A percentile compares a stretch with the other conserved stretches of the same genome.
These are phyloP conservation scores for Tyrannus savana DNA, from an alignment of 2,113 vertebrate species.

Conservation along the genomic window DNA sequence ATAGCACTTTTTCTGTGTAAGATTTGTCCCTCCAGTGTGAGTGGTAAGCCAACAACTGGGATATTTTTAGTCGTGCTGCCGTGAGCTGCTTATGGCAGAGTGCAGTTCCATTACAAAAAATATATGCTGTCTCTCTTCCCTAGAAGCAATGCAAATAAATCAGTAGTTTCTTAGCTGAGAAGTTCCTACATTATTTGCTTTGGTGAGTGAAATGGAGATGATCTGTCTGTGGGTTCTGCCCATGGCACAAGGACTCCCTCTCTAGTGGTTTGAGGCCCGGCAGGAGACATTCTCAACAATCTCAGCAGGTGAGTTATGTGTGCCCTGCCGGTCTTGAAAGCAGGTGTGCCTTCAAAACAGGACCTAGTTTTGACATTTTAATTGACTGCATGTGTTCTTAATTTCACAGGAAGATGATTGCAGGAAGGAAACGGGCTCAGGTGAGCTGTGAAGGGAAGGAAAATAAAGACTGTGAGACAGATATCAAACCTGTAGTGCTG, in stretches of 20 bases:
- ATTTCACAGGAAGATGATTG: neutral
- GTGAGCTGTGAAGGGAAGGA: neutral
- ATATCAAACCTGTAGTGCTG: neutral
- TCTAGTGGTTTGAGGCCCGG: neutral
- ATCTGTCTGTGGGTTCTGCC: neutral
- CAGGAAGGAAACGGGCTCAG: neutral
- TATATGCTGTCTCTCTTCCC: neutral
- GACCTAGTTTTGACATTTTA: neutral
- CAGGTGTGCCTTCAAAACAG: neutral
- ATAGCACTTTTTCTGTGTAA: neutral
- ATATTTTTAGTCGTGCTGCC: neutral
- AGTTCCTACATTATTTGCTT: neutral
- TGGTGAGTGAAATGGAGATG: neutral
- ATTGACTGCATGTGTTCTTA: neutral
- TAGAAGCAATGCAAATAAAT: neutral
- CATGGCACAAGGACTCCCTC: neutral
- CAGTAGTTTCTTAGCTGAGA: neutral
- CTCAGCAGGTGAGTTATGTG: fast-evolving
- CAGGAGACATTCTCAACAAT: neutral
- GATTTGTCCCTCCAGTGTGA: neutral
- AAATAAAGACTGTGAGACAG: neutral
- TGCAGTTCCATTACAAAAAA: neutral
- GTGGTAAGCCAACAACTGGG: neutral
- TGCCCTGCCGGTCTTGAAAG: neutral
- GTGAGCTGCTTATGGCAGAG: neutral